Evolutionary conservation across 2,113 vertebrate genomes (phyloP).

Genomic region (Podocnemis expansa): DNA sequence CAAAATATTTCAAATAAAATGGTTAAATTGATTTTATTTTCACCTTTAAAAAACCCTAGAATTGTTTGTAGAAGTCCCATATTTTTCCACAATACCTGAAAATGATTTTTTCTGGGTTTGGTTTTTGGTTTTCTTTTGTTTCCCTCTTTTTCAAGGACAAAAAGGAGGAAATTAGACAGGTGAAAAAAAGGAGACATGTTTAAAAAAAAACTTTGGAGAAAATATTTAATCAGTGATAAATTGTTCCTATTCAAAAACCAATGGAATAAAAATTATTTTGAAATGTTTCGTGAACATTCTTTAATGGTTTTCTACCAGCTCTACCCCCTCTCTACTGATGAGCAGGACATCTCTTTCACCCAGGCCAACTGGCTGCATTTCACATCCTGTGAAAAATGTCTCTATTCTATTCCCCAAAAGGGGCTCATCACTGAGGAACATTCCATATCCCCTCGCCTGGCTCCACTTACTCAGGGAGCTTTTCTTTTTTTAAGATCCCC

Average conservation of each 20-base stretch:
- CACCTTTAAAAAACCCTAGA: background rate
- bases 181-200: background rate
- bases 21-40: background rate
- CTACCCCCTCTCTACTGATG: background rate
- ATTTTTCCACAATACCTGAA: background rate
- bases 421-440: background rate
- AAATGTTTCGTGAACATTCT: background rate
- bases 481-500: background rate
- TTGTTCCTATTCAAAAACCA: background rate
- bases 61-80: no score
- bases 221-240: background rate
- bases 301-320: background rate
- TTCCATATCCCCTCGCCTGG: background rate
- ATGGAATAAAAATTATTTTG: background rate
- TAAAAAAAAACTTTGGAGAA: background rate
- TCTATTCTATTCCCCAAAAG: background rate
- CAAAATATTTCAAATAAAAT: constrained; percentile 7
- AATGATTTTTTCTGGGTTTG: background rate
- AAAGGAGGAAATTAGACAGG: background rate
- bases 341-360: background rate
- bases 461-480: background rate
- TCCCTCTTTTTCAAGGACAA: background rate
- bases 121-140: background rate
- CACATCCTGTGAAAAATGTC: background rate
- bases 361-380: background rate